phyloP scores from a whole-genome alignment of 2,797 vertebrate species.

The Vespertilio murinus region DNA sequence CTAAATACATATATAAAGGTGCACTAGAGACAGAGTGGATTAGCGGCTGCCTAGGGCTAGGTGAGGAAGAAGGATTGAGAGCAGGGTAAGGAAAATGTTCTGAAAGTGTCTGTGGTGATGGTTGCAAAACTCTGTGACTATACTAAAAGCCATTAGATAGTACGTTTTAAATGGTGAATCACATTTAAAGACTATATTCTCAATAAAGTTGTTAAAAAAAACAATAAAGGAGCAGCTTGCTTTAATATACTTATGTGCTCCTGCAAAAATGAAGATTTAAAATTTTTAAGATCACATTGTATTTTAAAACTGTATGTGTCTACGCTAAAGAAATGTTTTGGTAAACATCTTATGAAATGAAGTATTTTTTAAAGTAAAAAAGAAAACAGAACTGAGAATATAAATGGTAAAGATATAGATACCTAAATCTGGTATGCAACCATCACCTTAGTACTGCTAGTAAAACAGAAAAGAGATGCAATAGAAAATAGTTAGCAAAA shows the following conservation, averaged over 20 bases:
- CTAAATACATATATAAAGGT: not conserved
- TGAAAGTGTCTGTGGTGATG: not conserved
- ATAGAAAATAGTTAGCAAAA: not conserved
- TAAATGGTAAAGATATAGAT: slow-evolving; percentile 10
- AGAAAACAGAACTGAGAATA: not conserved
- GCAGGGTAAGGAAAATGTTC: not conserved
- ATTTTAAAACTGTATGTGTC: not conserved
- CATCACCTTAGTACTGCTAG: not conserved
- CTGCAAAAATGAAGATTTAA: slow-evolving; percentile 24
- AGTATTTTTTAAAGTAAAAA: not conserved
- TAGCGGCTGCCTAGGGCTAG: not conserved
- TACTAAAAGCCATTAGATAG: not conserved
- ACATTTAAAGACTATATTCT: not conserved
- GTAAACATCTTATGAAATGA: slow-evolving; percentile 24
- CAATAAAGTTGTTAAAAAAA: not conserved
- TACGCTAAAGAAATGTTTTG: not conserved
- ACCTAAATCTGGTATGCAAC: not conserved
- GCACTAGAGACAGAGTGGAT: not conserved
- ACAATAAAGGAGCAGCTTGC: not conserved
- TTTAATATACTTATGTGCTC: not conserved
- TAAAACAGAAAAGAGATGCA: not conserved
- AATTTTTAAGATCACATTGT: not conserved
- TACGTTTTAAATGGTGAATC: not conserved
- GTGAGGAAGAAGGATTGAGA: not conserved
- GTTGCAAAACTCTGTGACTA: not conserved